Conservation (phyloP, 2,797 vertebrate genomes). For the Anabas testudineus region DNA sequence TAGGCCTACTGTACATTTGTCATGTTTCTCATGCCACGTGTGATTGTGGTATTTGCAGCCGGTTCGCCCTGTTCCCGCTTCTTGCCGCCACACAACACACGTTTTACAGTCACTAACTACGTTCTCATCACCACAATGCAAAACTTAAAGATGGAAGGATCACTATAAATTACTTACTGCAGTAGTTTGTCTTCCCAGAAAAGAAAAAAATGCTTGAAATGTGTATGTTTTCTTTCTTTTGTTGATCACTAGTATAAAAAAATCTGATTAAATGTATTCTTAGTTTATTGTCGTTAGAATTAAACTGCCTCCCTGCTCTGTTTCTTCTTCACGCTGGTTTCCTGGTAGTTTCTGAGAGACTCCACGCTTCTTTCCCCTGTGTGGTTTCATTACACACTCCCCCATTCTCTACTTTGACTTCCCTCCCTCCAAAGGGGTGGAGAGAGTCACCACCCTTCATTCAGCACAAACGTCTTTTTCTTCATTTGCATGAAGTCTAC, state of each 20-base stretch:
- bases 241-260: conserved; percentile 5
- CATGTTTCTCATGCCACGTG: conserved; percentile 67
- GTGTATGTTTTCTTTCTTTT: conserved; percentile 2
- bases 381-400: conserved; percentile 45
- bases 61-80: conserved; percentile 5
- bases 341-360: not conserved
- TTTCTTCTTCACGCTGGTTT: conserved; percentile 31
- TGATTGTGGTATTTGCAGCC: conserved; percentile 5
- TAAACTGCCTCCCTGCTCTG: conserved; percentile 6
- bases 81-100: not conserved
- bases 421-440: conserved; percentile 66
- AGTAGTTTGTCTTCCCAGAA: conserved; percentile 41
- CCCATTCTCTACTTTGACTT: conserved; percentile 66
- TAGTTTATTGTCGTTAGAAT: not conserved
- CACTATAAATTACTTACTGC: conserved; percentile 70
- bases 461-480: not conserved
- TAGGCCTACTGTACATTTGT: not conserved
- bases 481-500: not conserved
- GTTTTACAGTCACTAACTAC: not conserved
- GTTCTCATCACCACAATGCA: not conserved
- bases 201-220: not conserved
- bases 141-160: not conserved
- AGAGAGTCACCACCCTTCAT: conserved; percentile 45
- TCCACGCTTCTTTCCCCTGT: conserved; percentile 37
- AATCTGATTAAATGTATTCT: not conserved